These are phyloP conservation scores for Shargacucullia verbasci DNA, from an alignment of 2,888 invertebrate species.

Conservation along the genomic window DNA sequence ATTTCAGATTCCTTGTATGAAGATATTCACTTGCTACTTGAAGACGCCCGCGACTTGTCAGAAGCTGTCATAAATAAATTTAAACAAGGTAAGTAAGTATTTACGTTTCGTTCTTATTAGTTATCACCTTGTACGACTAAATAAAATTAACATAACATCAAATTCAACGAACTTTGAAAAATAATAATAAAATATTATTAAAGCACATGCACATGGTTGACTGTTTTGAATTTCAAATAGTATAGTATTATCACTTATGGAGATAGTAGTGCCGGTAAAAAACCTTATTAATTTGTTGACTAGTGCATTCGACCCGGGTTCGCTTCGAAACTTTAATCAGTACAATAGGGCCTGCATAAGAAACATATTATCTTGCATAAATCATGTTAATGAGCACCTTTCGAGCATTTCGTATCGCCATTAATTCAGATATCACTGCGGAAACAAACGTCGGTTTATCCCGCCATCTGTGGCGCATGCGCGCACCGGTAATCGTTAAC, in stretches of 20 bases:
- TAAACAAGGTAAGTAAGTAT: too few species aligned
- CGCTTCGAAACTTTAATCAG: conserved; percentile 75
- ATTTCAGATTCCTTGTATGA: too few species aligned
- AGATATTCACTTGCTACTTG: too few species aligned
- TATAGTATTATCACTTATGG: conserved; percentile 41
- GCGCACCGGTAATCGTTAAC: conserved; percentile 89
- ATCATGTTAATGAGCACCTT: conserved; percentile 89
- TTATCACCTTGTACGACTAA: conserved; percentile 3
- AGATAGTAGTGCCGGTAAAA: conserved; percentile 38
- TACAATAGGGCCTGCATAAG: conserved; percentile 76
- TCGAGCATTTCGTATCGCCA: conserved; percentile 87
- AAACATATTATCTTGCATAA: conserved; percentile 86
- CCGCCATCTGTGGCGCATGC: conserved; percentile 87
- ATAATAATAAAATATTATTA: conserved; percentile 3
- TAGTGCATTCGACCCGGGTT: conserved; percentile 43
- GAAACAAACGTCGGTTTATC: conserved; percentile 89
- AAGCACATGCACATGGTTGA: conserved; percentile 1
- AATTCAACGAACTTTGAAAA: conserved; percentile 17
- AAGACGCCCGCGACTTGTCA: too few species aligned
- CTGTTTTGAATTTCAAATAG: conserved; percentile 28
- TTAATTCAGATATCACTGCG: conserved; percentile 89
- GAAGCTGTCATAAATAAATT: too few species aligned
- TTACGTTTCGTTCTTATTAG: too few species aligned
- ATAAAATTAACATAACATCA: conserved; percentile 10
- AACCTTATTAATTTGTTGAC: conserved; percentile 59